Base-by-base conservation (phyloP, 2,888 invertebrate genomes). In the Hedya salicella region DNA sequence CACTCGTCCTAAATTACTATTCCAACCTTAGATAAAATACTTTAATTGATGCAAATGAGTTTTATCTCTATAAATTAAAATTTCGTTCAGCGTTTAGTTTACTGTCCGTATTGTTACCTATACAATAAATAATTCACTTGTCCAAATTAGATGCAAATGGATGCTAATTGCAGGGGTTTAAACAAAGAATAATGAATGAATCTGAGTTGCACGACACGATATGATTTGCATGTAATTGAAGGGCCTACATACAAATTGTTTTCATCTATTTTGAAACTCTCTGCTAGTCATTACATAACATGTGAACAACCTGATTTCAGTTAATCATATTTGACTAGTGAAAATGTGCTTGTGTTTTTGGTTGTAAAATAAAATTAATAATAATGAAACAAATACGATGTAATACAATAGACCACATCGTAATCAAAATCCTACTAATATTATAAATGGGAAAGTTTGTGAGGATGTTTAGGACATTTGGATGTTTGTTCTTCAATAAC, bases 201-300 rank as follows among this genome's bases (percentile, higher is more conserved):
- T 59, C 40, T 53, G 32, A 49, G 52, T 67, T 64, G 61, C 53
- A 56, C 50, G 42, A 53, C 40, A 52, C 36, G 54, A 59, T 62
- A 65, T 63, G 61, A 67, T 72, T 70, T 70, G 70, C 69, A 71
- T 71, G 57, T 72, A 71, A 72, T 72, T 71, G 68, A 50, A 71
- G 68, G 67, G 68, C 57, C 48, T 59, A 59, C 56, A 40, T 63
- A 63, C 63, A 48, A 49, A 65, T 59, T 67, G 62, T 62, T 66
- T 68, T 66, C 64, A 46, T 48, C 66, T 66, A 61, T 61, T 66
- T 61, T 61, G 61, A 42, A 66, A 66, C 39, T n/a, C 14, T 14
- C 57, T 6, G 44, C 44, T 57, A 52, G 56, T 57, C 39, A 44
- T 62, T 62, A 57, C 42, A 14, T 17, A 56, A 63, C 19, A 11